phyloP scores from a whole-genome alignment of 1,140 invertebrate species.

The Bemisia tabaci region DNA sequence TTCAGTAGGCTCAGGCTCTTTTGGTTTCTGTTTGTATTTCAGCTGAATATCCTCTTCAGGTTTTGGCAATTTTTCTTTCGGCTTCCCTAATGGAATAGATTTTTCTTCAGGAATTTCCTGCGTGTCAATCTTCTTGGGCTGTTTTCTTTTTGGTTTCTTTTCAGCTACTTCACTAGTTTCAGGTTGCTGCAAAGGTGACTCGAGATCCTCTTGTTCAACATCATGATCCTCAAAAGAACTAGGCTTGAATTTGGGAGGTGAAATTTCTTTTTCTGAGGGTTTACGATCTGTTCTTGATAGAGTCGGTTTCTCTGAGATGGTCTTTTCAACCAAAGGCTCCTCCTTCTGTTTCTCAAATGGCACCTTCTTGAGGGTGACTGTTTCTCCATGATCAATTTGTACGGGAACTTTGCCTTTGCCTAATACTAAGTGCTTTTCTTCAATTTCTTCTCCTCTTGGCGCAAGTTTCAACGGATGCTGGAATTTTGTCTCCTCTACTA shows the following conservation, averaged over 20 bases:
- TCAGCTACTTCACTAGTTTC: not conserved
- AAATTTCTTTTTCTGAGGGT: not conserved
- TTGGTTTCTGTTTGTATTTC: constrained; percentile 6
- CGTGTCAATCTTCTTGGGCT: constrained; percentile 11
- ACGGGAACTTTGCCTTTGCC: constrained; percentile 19
- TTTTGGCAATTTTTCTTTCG: constrained; percentile 27
- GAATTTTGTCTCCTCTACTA: constrained; percentile 3
- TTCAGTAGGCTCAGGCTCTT: constrained; percentile 15
- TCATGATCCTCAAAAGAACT: not conserved
- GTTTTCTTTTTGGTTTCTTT: constrained; percentile 15
- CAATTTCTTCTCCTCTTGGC: constrained; percentile 13
- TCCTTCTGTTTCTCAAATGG: constrained; percentile 1
- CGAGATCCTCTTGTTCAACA: constrained; percentile 17
- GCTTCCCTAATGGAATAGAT: constrained; percentile 29
- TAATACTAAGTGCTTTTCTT: constrained; percentile 16
- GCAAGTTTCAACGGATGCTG: not conserved
- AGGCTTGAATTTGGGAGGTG: not conserved
- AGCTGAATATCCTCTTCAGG: constrained; percentile 22
- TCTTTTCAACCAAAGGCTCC: constrained; percentile 26
- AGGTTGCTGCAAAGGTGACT: not conserved
- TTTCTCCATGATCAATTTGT: constrained; percentile 17
- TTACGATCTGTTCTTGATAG: not conserved
- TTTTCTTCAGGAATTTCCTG: constrained; percentile 30
- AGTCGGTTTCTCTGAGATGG: constrained; percentile 24
- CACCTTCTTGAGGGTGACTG: constrained; percentile 16